Conservation (phyloP, 2,113 vertebrate genomes). For the Solenodon paradoxus region DNA sequence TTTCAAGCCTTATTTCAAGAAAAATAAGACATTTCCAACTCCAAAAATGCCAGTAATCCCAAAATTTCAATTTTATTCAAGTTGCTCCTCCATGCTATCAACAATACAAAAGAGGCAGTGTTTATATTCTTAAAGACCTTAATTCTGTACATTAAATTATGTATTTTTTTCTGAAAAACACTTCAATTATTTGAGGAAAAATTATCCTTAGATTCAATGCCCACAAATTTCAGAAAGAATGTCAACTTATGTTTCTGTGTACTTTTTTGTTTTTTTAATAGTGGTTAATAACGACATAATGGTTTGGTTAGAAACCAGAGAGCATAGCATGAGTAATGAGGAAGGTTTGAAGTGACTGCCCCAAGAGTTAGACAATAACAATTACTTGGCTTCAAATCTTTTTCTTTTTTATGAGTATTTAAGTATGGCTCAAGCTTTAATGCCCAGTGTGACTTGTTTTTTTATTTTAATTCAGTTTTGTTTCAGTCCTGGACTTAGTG, state of each 20-base stretch:
- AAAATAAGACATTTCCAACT: conserved; percentile 29
- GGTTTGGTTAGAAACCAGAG: not conserved
- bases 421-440: not conserved
- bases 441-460: not conserved
- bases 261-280: not conserved
- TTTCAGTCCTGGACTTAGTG: not conserved
- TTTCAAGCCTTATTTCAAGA: conserved; percentile 17
- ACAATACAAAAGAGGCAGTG: not conserved
- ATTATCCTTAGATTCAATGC: not conserved
- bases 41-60: not conserved
- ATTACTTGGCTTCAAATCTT: not conserved
- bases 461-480: not conserved
- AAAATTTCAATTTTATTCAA: conserved; percentile 38
- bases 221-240: not conserved
- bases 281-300: not conserved
- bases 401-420: not conserved
- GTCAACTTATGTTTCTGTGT: not conserved
- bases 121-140: not conserved
- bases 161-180: not conserved
- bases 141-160: not conserved
- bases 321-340: not conserved
- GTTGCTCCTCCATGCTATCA: not conserved
- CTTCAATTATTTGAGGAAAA: conserved; percentile 5
- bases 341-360: not conserved
- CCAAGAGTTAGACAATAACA: not conserved